These are phyloP conservation scores for Tachuris rubrigastra DNA, from an alignment of 2,113 vertebrate genomes.

Conservation along the genomic window DNA sequence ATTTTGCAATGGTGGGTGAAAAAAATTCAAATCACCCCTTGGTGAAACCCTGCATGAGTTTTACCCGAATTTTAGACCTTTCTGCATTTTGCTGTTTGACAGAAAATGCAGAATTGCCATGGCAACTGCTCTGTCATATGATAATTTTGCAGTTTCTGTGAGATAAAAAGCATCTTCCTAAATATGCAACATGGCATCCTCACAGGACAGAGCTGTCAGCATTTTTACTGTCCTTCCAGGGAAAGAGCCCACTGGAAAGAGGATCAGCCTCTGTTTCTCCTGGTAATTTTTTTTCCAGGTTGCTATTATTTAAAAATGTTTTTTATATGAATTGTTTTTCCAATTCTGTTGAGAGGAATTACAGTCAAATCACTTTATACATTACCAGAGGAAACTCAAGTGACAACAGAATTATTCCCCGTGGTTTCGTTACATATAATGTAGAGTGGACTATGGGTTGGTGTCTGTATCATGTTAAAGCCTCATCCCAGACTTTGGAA, in stretches of 20 bases:
- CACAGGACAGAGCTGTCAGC: constrained; percentile 1
- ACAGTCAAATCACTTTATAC: not conserved
- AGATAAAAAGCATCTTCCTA: constrained; percentile 26
- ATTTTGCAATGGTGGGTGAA: not conserved
- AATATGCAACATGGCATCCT: not conserved
- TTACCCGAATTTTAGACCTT: not conserved
- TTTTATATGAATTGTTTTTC: not conserved
- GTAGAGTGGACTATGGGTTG: not conserved
- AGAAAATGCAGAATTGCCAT: constrained; percentile 47
- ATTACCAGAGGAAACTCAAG: not conserved
- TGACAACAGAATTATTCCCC: not conserved
- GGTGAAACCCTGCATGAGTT: not conserved
- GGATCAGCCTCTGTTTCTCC: not conserved
- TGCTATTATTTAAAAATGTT: not conserved
- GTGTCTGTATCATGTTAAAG: not conserved
- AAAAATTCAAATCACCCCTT: not conserved
- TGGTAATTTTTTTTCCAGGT: not conserved
- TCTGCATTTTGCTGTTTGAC: constrained; percentile 29
- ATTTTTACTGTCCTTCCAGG: not conserved
- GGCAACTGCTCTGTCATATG: constrained; percentile 26
- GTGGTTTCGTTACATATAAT: not conserved
- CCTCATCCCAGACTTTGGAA: not conserved
- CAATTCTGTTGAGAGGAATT: not conserved
- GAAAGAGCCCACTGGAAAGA: not conserved
- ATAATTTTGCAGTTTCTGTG: constrained; percentile 36